Conservation (phyloP, 1,140 invertebrate genomes). For the Carcinoscorpius rotundicauda region DNA sequence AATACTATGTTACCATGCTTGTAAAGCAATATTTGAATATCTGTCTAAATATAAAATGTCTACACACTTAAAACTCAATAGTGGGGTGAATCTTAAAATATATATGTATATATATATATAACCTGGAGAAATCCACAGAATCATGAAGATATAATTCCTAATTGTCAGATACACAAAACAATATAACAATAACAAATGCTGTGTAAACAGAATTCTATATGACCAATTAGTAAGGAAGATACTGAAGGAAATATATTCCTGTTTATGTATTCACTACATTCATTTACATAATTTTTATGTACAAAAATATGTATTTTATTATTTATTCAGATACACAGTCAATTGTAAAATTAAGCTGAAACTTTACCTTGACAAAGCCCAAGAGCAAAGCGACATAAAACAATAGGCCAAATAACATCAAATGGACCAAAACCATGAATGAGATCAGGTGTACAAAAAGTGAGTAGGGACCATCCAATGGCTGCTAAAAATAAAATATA, state of each 20-base stretch:
- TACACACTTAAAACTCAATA: background rate
- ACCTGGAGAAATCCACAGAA: too few relatives aligned
- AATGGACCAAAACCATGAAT: slow-evolving; percentile 40
- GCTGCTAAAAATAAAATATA: slow-evolving; percentile 50
- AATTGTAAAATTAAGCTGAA: background rate
- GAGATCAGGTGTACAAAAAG: slow-evolving; percentile 52
- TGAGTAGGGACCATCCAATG: slow-evolving; percentile 51
- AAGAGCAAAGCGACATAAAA: slow-evolving; percentile 47
- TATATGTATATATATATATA: background rate
- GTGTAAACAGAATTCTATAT: too few relatives aligned
- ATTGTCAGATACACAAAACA: too few relatives aligned
- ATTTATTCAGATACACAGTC: too few relatives aligned
- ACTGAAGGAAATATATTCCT: too few relatives aligned
- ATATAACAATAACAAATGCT: too few relatives aligned
- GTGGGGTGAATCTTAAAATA: background rate
- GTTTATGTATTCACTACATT: too few relatives aligned
- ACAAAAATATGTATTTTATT: background rate
- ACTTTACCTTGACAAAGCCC: slow-evolving; percentile 51
- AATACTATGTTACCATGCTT: too few relatives aligned
- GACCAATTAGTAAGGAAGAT: too few relatives aligned
- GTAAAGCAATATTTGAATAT: background rate
- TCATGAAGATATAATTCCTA: too few relatives aligned
- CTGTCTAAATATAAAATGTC: slow-evolving; percentile 6
- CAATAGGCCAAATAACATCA: slow-evolving; percentile 45
- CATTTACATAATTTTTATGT: background rate